Percentiles rank a stretch among this genome's conserved stretches.
Conservation (phyloP, 2,888 invertebrate genomes). For the Beris morrisii region DNA sequence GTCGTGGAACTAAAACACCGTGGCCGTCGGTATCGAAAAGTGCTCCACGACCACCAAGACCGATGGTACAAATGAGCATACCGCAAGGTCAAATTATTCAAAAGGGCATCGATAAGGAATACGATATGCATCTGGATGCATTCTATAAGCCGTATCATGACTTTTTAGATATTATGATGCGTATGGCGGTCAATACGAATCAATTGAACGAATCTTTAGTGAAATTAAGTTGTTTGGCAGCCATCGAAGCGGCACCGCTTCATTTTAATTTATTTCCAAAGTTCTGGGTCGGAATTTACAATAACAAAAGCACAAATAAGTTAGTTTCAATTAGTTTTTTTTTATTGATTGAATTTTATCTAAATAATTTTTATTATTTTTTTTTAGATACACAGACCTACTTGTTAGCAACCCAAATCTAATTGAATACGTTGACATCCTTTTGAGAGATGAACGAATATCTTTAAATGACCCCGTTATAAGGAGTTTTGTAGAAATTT, state of each 20-base stretch:
- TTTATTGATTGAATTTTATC: neutral
- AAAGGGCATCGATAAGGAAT: conserved; percentile 74
- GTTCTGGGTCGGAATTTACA: conserved; percentile 87
- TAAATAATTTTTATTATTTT: neutral
- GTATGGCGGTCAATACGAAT: conserved; percentile 86
- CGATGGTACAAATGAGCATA: conserved; percentile 84
- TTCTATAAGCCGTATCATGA: conserved; percentile 88
- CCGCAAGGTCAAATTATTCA: conserved; percentile 69
- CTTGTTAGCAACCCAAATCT: conserved; percentile 80
- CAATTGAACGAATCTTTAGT: conserved; percentile 84
- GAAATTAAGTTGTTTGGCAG: conserved; percentile 84
- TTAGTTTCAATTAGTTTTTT: conserved; percentile 41
- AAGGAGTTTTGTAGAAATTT: conserved; percentile 84
- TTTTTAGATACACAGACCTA: conserved; percentile 74
- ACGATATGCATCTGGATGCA: conserved; percentile 72
- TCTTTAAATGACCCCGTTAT: conserved; percentile 83
- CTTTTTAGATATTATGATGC: conserved; percentile 80
- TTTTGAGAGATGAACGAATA: conserved; percentile 82
- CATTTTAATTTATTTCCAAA: conserved; percentile 88
- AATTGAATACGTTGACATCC: conserved; percentile 88
- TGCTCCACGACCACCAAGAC: conserved; percentile 70
- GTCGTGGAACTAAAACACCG: conserved; percentile 62
- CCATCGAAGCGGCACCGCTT: conserved; percentile 86
- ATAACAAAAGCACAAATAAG: conserved; percentile 57
- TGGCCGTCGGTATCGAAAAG: conserved; percentile 63